phyloP scores from a whole-genome alignment of 1,140 invertebrate species.

The Phymastichus coffea region DNA sequence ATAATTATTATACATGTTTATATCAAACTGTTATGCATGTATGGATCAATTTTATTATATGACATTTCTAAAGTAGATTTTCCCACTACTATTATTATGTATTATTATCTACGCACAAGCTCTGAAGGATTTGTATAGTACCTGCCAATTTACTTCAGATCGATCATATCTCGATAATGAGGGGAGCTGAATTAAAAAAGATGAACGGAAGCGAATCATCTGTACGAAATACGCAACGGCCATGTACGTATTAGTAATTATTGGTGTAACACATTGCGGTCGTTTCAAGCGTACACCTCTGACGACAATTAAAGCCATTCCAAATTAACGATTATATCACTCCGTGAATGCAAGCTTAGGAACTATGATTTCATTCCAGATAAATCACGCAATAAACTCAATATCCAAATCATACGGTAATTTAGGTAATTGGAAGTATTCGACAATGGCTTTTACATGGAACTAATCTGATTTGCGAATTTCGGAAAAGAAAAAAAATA shows the following conservation, averaged over 20 bases:
- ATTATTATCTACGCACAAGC: too few species aligned
- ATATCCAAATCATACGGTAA: conserved; percentile 8
- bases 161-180: conserved; percentile 22
- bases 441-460: neutral
- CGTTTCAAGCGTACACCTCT: conserved; percentile 7
- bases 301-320: conserved; percentile 16
- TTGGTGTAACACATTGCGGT: conserved; percentile 7
- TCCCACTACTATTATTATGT: too few species aligned
- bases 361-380: conserved; percentile 6
- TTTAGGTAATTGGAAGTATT: neutral
- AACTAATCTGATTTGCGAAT: conserved; percentile 5
- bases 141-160: conserved; percentile 3
- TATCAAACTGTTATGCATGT: too few species aligned
- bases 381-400: conserved; percentile 12
- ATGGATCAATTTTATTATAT: too few species aligned
- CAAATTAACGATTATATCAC: conserved; percentile 18
- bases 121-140: too few species aligned
- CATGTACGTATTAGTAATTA: conserved; percentile 12
- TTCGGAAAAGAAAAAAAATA: neutral
- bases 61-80: too few species aligned
- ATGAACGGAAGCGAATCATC: neutral
- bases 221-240: neutral
- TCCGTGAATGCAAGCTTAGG: neutral
- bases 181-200: conserved; percentile 15
- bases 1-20: too few species aligned